Evolutionary conservation across 2,888 invertebrate species (phyloP), one percentile per base, ranked within the genome.

Genomic region (Therioaphis trifolii): DNA sequence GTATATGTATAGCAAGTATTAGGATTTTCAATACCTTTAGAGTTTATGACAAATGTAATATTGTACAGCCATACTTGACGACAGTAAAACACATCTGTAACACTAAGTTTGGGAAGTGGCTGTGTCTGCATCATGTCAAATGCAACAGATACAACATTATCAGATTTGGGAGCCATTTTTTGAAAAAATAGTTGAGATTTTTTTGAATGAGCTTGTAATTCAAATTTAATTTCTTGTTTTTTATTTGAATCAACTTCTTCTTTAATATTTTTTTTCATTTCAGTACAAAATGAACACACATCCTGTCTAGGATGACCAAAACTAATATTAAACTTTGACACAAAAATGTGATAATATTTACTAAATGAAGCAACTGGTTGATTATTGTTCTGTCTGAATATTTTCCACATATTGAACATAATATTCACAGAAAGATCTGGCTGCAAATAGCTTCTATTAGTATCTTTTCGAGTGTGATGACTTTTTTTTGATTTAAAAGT

Each of bases 41-140:
- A 74, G 18, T 18, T 52, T n/a, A 78, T 61, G 24, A 84, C 84
- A 66, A 79, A 78, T n/a, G 85, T 85, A 18, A 86, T 77, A 68
- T 66, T 85, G 52, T 85, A 85, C 14, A 86, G 49, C 85, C 82
- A 85, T 76, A 85, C 75, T 68, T 85, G 85, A n/a, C 84, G 68
- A 80, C 85, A 69, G 85, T 86, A 86, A 69, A 86, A 86, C 29
- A 85, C 86, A 61, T 61, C 27, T 61, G 27, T 61, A 61, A 61
- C 85, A 21, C 84, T 85, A 46, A 85, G 52, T 77, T 85, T 86
- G 35, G 86, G 86, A 68, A 85, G 76, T 49, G 86, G 85, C 84
- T 85, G 85, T 21, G 86, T 86, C 75, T 58, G 58, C 58, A 58
- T 58, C 58, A n/a, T 58, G 24, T 58, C 58, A 58, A 11, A 4